A percentile compares a stretch with the other conserved stretches of the same genome.
phyloP scores from a whole-genome alignment of 1,140 invertebrate genomes.

The Sogatella furcifera region DNA sequence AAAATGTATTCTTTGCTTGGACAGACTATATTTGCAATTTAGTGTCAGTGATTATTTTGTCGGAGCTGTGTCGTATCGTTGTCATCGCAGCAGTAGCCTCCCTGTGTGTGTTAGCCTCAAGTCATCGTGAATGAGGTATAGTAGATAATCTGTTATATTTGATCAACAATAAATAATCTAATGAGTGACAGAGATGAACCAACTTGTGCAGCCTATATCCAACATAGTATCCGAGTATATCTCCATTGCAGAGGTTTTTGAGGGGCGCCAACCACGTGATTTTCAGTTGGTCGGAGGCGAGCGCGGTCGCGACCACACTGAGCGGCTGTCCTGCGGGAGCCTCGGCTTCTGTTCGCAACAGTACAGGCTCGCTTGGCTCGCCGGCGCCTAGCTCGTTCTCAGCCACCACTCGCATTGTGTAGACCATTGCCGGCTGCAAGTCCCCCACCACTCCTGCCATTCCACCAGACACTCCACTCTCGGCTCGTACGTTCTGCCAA shows the following conservation, averaged over 20 bases:
- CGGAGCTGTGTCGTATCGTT: too few relatives aligned
- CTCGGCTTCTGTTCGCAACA: slow-evolving; percentile 38
- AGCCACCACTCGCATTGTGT: slow-evolving; percentile 39
- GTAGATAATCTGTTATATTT: too few relatives aligned
- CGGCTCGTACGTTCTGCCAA: slow-evolving; percentile 24
- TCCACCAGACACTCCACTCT: slow-evolving; percentile 23
- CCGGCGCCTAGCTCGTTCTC: slow-evolving; percentile 40
- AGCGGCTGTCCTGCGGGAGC: slow-evolving; percentile 41
- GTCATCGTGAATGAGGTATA: too few relatives aligned
- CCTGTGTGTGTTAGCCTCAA: too few relatives aligned
- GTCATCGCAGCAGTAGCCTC: too few relatives aligned
- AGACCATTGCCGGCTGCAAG: slow-evolving; percentile 38
- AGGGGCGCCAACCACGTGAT: slow-evolving; percentile 33
- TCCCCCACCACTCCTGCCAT: slow-evolving; percentile 29
- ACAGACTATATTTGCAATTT: too few relatives aligned
- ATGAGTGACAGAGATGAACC: too few relatives aligned
- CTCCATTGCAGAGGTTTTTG: slow-evolving; percentile 37
- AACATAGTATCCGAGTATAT: slow-evolving; percentile 44
- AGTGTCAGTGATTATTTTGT: too few relatives aligned
- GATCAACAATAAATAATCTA: too few relatives aligned
- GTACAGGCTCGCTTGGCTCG: slow-evolving; percentile 34
- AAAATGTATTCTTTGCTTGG: too few relatives aligned
- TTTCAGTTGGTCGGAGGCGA: slow-evolving; percentile 31
- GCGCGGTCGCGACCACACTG: slow-evolving; percentile 36
- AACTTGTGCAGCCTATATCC: slow-evolving; percentile 34